Conservation (phyloP, 2,888 invertebrate species). For the Aleiodes leptofemur region DNA sequence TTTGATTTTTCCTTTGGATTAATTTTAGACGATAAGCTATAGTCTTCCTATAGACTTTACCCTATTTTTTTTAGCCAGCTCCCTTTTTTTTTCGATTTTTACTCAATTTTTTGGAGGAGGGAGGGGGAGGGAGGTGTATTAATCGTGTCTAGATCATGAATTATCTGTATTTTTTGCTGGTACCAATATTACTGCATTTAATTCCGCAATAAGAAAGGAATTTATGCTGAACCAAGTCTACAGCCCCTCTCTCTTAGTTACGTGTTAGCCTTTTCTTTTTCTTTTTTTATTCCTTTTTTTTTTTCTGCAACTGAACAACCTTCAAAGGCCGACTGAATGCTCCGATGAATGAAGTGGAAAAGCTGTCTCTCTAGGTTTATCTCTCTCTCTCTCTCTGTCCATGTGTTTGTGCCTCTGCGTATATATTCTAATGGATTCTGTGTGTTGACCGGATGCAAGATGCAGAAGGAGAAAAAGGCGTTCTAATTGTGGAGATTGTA, state of each 20-base stretch:
- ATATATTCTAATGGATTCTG: background rate
- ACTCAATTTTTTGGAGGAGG: background rate
- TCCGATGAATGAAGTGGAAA: conserved; percentile 71
- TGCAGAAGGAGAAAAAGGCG: conserved; percentile 1
- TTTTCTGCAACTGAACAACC: conserved; percentile 67
- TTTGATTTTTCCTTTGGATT: no score
- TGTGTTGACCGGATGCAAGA: conserved; percentile 3
- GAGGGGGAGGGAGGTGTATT: background rate
- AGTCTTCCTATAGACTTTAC: no score
- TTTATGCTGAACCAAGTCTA: conserved; percentile 46
- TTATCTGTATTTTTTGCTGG: background rate
- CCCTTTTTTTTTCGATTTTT: background rate
- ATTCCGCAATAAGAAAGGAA: conserved; percentile 45
- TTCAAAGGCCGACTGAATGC: conserved; percentile 74
- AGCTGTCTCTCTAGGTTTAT: conserved; percentile 23
- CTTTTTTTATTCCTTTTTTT: conserved; percentile 58
- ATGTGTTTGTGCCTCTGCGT: background rate
- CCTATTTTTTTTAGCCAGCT: background rate
- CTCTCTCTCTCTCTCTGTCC: no score
- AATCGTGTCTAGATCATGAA: background rate
- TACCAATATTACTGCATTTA: background rate
- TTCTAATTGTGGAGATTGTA: background rate
- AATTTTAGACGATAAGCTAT: no score
- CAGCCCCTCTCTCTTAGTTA: conserved; percentile 25
- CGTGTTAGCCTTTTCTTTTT: conserved; percentile 37